Conservation (phyloP, 2,888 invertebrate species). For the Drosophila borealis region DNA sequence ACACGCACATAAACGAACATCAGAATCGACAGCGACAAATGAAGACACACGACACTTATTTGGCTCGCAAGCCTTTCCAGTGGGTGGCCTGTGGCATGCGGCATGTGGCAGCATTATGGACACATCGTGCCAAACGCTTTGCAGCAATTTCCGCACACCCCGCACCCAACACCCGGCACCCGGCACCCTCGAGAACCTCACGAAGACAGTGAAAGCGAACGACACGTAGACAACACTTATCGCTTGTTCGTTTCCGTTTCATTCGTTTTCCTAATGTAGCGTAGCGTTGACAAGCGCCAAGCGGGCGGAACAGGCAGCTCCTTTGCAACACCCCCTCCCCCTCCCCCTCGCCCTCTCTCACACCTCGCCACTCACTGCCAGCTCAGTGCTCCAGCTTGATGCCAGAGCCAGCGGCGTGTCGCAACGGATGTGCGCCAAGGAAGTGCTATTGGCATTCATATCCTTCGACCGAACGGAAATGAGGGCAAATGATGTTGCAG, state of each 20-base stretch:
- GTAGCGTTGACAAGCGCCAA: slow-evolving; percentile 80
- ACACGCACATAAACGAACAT: slow-evolving; percentile 44
- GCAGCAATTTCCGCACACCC: slow-evolving; percentile 65
- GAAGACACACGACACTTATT: slow-evolving; percentile 79
- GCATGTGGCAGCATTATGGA: slow-evolving; percentile 65
- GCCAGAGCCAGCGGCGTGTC: slow-evolving; percentile 48
- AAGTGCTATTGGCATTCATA: slow-evolving; percentile 79
- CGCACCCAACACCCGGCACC: slow-evolving; percentile 4
- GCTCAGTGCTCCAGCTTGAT: neutral
- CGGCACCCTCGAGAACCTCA: neutral
- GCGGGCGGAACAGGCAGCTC: slow-evolving; percentile 48
- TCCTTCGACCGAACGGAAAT: slow-evolving; percentile 71
- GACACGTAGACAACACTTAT: slow-evolving; percentile 78
- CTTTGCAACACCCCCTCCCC: neutral
- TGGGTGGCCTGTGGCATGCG: slow-evolving; percentile 19
- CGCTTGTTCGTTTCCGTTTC: slow-evolving; percentile 82
- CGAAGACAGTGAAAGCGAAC: slow-evolving; percentile 40
- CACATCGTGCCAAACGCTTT: slow-evolving; percentile 67
- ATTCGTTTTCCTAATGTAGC: slow-evolving; percentile 83
- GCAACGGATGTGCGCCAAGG: slow-evolving; percentile 73
- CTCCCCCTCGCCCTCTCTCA: neutral
- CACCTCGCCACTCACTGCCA: too few relatives aligned
- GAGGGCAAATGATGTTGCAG: slow-evolving; percentile 60
- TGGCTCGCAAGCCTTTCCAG: slow-evolving; percentile 72
- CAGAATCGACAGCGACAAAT: slow-evolving; percentile 74